Base-by-base conservation (phyloP, 2,113 vertebrate genomes). In the Pelmatolapia mariae region DNA sequence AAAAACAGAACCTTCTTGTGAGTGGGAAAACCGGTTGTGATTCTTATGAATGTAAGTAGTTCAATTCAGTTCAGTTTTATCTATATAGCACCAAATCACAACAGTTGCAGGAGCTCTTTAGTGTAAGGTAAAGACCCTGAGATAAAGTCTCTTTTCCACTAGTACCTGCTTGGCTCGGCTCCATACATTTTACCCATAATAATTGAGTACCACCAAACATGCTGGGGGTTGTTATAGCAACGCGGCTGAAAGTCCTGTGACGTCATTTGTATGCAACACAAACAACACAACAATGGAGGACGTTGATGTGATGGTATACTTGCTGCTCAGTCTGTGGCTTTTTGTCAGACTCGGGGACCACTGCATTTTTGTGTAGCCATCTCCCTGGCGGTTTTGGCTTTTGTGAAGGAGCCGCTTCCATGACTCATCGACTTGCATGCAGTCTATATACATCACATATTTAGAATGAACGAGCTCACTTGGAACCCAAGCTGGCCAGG, bases 141-240 rank as follows among this genome's bases (percentile, higher is more conserved):
- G 33, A 38, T 66, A 22, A n/a, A 38, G 33, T 66, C 19, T 66
- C 19, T 66, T 66, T 66, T 66, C 33, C 12, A 66, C 61, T 66
- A 0, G 0, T n/a, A 66, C 61, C 61, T 38, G 33, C 33, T 66
- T 36, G 61, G 61, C 6, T 66, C 10, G 0, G 18, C 18, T 36
- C 61, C 61, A 66, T 36, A 36, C 10, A n/a, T 38, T 66, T 36
- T 66, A 36, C 61, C 19, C 61, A 66, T 66, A 7, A 66, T 66
- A 66, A 66, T 3, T 38, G 33, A 38, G 61, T 66, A 13, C 61
- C 61, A 38, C 19, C 61, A 38, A 66, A 38, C 33, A 38, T n/a
- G 61, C 33, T 36, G 1, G 10, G 33, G 19, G 10, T 66, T 66
- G 61, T 38, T 66, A 66, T 66, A 66, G 61, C 33, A 66, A 66